Conservation (phyloP, 2,797 vertebrate species). For the Eupleurogrammus muticus region DNA sequence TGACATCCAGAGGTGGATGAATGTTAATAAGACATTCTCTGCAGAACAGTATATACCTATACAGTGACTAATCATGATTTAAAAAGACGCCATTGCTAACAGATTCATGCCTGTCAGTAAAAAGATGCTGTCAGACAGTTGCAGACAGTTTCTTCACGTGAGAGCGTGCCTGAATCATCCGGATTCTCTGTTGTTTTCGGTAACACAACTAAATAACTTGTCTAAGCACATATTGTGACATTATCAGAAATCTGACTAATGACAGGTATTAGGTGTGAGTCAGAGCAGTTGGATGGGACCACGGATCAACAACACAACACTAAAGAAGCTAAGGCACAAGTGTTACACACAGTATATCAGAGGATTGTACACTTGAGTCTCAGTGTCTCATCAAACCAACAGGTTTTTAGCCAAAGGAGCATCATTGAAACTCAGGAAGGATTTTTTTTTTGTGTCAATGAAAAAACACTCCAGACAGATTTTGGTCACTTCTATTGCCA, state of each 20-base stretch:
- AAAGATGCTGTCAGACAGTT: not conserved
- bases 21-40: constrained; percentile 27
- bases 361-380: constrained; percentile 11
- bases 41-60: constrained; percentile 21
- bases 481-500: not conserved
- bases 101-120: not conserved
- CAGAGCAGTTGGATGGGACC: constrained; percentile 15
- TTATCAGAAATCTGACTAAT: not conserved
- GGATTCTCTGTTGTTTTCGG: not conserved
- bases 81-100: constrained; percentile 21
- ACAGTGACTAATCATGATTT: constrained; percentile 11
- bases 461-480: not conserved
- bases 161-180: not conserved
- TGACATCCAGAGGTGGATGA: constrained; percentile 34
- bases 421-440: not conserved
- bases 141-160: not conserved
- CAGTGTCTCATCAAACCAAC: constrained; percentile 22
- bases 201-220: not conserved
- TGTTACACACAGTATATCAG: constrained; percentile 20
- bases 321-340: constrained; percentile 58
- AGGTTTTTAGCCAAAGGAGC: not conserved
- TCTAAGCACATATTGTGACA: constrained; percentile 4
- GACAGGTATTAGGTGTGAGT: not conserved
- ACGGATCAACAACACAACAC: constrained; percentile 7
- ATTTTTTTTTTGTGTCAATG: no score